phyloP scores from a whole-genome alignment of 2,888 invertebrate species.

The Nephrocerus scutellatus region DNA sequence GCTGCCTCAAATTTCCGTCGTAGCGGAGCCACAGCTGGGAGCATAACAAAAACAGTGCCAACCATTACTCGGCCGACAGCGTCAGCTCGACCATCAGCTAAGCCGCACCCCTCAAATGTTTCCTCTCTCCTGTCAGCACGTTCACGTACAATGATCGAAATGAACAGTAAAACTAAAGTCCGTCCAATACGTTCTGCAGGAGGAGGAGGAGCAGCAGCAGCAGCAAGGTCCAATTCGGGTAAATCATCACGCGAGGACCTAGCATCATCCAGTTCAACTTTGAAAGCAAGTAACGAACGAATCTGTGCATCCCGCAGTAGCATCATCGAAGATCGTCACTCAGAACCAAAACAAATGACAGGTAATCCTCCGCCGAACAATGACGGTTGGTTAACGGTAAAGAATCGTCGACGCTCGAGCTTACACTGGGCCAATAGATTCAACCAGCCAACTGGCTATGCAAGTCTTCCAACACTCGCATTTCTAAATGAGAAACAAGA shows the following conservation, averaged over 20 bases:
- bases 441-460: conserved; percentile 75
- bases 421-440: conserved; percentile 70
- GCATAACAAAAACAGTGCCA: too few species aligned
- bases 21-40: conserved; percentile 16
- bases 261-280: conserved; percentile 44
- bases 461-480: conserved; percentile 68
- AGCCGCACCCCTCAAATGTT: conserved; percentile 39
- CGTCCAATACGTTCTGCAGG: neutral
- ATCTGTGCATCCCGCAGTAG: conserved; percentile 38
- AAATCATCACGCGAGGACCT: conserved; percentile 39
- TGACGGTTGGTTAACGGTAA: conserved; percentile 88
- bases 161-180: conserved; percentile 24
- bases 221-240: conserved; percentile 21
- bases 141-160: conserved; percentile 47
- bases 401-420: conserved; percentile 63
- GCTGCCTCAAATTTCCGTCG: conserved; percentile 20
- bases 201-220: neutral
- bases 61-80: conserved; percentile 14
- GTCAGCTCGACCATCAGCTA: conserved; percentile 25
- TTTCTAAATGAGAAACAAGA: conserved; percentile 42
- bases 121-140: conserved; percentile 40
- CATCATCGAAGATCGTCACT: conserved; percentile 36
- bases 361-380: conserved; percentile 18
- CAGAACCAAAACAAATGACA: conserved; percentile 41
- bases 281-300: conserved; percentile 45